Conservation (phyloP, 2,888 invertebrate species). For the Eretmocerus hayati region DNA sequence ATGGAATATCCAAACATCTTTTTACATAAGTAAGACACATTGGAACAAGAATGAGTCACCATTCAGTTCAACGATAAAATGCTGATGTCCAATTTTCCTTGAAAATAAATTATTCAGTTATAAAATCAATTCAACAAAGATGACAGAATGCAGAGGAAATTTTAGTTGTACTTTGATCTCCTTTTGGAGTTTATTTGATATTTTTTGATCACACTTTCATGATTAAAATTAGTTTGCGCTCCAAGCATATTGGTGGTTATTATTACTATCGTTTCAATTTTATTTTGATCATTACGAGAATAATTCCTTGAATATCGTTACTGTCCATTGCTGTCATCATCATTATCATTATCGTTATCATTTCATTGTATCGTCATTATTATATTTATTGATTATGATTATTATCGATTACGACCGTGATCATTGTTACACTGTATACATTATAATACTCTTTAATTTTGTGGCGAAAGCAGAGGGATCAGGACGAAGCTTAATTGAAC, state of each 20-base stretch:
- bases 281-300: no score
- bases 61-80: conserved; percentile 44
- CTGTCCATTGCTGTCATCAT: conserved; percentile 24
- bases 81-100: conserved; percentile 41
- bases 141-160: conserved; percentile 18
- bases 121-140: conserved; percentile 36
- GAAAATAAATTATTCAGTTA: conserved; percentile 41
- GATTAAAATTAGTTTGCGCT: conserved; percentile 33
- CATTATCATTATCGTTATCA: conserved; percentile 9
- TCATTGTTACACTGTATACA: conserved; percentile 7
- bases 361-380: no score
- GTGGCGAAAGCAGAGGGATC: conserved; percentile 23
- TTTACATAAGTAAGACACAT: conserved; percentile 29
- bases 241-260: conserved; percentile 28
- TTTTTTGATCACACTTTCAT: conserved; percentile 41
- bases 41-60: conserved; percentile 34
- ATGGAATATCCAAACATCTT: conserved; percentile 27
- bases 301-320: no score
- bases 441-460: conserved; percentile 18
- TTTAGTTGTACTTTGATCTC: conserved; percentile 44
- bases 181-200: conserved; percentile 36
- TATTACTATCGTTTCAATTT: no score
- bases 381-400: conserved; percentile 5
- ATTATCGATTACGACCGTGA: not conserved
- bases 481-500: conserved; percentile 29